Evolutionary conservation across 2,888 invertebrate genomes (phyloP).

Genomic region (Cactoblastis cactorum): DNA sequence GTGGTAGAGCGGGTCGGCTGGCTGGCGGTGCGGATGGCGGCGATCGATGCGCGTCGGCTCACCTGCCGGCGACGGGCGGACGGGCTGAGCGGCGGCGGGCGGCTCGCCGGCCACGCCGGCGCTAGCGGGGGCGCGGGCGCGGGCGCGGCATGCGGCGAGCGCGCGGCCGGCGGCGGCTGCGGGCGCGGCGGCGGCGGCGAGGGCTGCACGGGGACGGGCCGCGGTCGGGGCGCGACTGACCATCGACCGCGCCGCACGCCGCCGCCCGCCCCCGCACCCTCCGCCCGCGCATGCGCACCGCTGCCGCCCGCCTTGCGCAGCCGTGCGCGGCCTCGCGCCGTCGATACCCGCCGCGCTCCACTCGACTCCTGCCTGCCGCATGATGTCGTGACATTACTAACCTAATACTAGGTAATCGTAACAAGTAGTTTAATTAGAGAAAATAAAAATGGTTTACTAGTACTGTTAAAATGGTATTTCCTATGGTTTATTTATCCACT

Average conservation of each 20-base stretch:
- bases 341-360: slow-evolving; percentile 1
- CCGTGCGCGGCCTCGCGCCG: slow-evolving; percentile 19
- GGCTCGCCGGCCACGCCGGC: slow-evolving; percentile 52
- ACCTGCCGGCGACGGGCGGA: slow-evolving; percentile 41
- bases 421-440: too few relatives aligned
- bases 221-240: slow-evolving; percentile 58
- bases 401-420: not conserved
- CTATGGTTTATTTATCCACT: too few relatives aligned
- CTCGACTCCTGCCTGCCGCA: not conserved
- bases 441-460: too few relatives aligned
- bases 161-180: slow-evolving; percentile 51
- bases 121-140: slow-evolving; percentile 53
- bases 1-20: not conserved
- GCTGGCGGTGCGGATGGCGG: slow-evolving; percentile 18
- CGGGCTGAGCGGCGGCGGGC: slow-evolving; percentile 37
- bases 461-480: too few relatives aligned
- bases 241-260: slow-evolving; percentile 39
- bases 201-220: slow-evolving; percentile 44
- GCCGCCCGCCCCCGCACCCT: slow-evolving; percentile 28
- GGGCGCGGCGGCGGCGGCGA: slow-evolving; percentile 47
- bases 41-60: slow-evolving; percentile 23
- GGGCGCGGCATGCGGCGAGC: slow-evolving; percentile 57
- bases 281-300: slow-evolving; percentile 26
- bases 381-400: not conserved
- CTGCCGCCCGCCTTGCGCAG: slow-evolving; percentile 20